Percentiles rank a stretch among this genome's conserved stretches.
Conservation (phyloP, 1,140 invertebrate genomes). For the Megathymus violae region DNA sequence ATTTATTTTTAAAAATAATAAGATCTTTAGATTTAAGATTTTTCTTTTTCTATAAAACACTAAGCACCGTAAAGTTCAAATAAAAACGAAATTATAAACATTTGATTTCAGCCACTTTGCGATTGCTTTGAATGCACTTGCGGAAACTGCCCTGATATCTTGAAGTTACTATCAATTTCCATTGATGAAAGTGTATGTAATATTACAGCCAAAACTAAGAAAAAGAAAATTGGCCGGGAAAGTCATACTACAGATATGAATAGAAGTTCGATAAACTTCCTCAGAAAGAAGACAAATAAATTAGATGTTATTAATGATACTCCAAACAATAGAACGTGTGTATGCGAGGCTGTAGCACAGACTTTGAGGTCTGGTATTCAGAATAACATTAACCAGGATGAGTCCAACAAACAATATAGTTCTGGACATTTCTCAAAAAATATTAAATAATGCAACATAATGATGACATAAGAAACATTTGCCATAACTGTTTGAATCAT, state of each 20-base stretch:
- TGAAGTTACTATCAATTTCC: conserved; percentile 42
- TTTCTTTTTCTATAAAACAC: too few species aligned
- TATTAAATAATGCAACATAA: conserved; percentile 2
- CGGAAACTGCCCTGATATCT: conserved; percentile 48
- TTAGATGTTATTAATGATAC: conserved; percentile 38
- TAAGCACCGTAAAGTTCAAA: too few species aligned
- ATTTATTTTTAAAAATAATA: too few species aligned
- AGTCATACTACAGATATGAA: conserved; percentile 14
- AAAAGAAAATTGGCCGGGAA: conserved; percentile 13
- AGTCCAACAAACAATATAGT: neutral
- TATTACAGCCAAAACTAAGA: conserved; percentile 27
- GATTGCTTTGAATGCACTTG: conserved; percentile 48
- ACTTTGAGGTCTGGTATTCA: neutral
- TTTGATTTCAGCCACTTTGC: conserved; percentile 53
- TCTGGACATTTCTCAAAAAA: neutral
- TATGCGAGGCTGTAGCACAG: conserved; percentile 5
- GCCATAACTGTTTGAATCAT: conserved; percentile 1
- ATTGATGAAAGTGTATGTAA: conserved; percentile 38
- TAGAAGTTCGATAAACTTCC: neutral
- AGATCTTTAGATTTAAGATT: too few species aligned
- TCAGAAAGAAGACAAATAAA: conserved; percentile 22
- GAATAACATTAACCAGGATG: neutral
- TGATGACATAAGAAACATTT: neutral
- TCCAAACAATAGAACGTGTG: neutral
- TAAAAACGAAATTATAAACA: too few species aligned